These are phyloP conservation scores for Chlorops oryzae DNA, from an alignment of 1,140 invertebrate species.

Conservation along the genomic window DNA sequence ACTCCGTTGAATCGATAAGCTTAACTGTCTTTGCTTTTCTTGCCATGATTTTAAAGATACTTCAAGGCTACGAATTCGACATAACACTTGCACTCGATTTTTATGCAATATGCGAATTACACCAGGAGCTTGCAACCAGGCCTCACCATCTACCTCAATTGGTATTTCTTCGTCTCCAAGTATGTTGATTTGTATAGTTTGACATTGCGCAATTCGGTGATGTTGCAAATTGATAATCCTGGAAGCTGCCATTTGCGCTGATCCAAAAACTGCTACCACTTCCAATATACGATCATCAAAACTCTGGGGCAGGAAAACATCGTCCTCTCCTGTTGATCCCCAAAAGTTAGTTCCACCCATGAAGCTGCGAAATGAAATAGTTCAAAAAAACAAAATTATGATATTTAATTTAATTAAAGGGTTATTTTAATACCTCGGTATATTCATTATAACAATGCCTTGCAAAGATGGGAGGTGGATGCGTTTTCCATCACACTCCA, in stretches of 20 bases:
- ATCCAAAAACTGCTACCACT: slow-evolving; percentile 94
- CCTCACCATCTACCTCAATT: slow-evolving; percentile 93
- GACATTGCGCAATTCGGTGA: slow-evolving; percentile 94
- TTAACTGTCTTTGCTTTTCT: slow-evolving; percentile 76
- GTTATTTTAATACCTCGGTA: slow-evolving; percentile 60
- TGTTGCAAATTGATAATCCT: slow-evolving; percentile 91
- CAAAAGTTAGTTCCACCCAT: slow-evolving; percentile 99
- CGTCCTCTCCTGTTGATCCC: slow-evolving; percentile 84
- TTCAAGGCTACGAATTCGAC: slow-evolving; percentile 82
- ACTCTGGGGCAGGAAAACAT: slow-evolving; percentile 78
- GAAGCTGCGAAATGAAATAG: slow-evolving; percentile 73
- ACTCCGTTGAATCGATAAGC: slow-evolving; percentile 47
- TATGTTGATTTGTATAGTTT: slow-evolving; percentile 92
- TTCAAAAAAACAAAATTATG: no score
- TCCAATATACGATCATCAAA: slow-evolving; percentile 91
- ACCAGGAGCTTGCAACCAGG: slow-evolving; percentile 96
- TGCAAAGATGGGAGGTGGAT: slow-evolving; percentile 89
- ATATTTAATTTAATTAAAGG: not conserved
- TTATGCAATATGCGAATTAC: slow-evolving; percentile 94
- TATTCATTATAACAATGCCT: slow-evolving; percentile 95
- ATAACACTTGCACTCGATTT: slow-evolving; percentile 93
- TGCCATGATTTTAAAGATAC: slow-evolving; percentile 86
- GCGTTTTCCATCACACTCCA: slow-evolving; percentile 87
- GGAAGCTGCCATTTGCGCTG: slow-evolving; percentile 94
- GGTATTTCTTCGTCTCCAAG: slow-evolving; percentile 83